phyloP scores from a whole-genome alignment of 1,140 invertebrate genomes.

The Teleopsis dalmanni region DNA sequence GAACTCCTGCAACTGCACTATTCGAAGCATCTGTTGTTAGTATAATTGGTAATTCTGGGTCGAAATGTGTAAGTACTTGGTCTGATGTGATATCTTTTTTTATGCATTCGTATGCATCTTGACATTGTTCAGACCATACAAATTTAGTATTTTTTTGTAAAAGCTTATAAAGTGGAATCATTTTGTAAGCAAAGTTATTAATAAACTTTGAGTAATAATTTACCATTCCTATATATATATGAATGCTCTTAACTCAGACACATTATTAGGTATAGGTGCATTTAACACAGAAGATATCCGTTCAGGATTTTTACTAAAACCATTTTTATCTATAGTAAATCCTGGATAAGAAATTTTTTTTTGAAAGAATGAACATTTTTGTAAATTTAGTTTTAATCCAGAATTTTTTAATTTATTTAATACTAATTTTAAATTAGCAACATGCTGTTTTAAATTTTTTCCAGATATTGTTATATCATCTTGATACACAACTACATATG shows the following conservation, averaged over 20 bases:
- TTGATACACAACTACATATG: constrained; percentile 18
- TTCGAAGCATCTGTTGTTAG: constrained; percentile 14
- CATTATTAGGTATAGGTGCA: constrained; percentile 21
- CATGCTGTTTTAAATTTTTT: constrained; percentile 19
- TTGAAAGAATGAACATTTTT: constrained; percentile 29
- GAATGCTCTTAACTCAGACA: constrained; percentile 27
- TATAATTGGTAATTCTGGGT: constrained; percentile 13
- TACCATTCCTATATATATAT: constrained; percentile 36
- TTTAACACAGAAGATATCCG: constrained; percentile 22
- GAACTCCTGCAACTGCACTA: constrained; percentile 12
- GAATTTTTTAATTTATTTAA: constrained; percentile 6
- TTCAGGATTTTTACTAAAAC: constrained; percentile 17
- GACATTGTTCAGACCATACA: constrained; percentile 20
- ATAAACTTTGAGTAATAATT: constrained; percentile 35
- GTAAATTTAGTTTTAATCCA: constrained; percentile 22
- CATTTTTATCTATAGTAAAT: constrained; percentile 22
- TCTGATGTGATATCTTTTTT: constrained; percentile 26
- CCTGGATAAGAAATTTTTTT: constrained; percentile 27
- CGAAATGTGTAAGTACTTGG: constrained; percentile 12
- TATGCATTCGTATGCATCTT: constrained; percentile 19
- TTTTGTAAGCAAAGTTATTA: constrained; percentile 24
- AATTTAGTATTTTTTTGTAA: constrained; percentile 21
- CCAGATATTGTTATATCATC: constrained; percentile 41
- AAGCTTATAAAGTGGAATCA: constrained; percentile 23
- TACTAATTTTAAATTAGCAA: constrained; percentile 6